phyloP scores from a whole-genome alignment of 1,140 invertebrate genomes.

The Whitmania pigra region DNA sequence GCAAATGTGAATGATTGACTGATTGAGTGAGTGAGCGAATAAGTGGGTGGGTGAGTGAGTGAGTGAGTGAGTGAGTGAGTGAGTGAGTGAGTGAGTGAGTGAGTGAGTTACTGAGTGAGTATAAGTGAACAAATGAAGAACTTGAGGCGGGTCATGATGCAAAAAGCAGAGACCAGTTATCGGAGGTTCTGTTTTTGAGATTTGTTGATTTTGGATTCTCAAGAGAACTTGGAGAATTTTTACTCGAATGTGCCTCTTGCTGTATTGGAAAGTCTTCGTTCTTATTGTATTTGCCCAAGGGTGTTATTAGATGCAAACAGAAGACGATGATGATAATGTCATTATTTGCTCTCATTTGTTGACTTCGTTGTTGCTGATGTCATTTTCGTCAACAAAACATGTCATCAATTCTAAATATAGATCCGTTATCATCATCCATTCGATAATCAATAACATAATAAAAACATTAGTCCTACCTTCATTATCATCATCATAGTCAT shows the following conservation, averaged over 20 bases:
- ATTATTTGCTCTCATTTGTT: not conserved
- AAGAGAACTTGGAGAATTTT: not conserved
- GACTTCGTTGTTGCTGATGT: not conserved
- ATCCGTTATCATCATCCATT: not conserved
- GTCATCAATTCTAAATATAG: not conserved
- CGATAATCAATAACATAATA: not conserved
- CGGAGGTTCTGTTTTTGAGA: not conserved
- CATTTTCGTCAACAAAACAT: not conserved
- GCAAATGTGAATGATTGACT: not conserved
- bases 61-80: conserved; percentile 9
- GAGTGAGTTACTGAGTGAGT: too few species aligned
- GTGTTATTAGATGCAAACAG: not conserved
- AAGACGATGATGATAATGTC: too few species aligned
- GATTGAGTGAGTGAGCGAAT: not conserved
- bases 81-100: too few species aligned
- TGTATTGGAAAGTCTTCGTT: not conserved
- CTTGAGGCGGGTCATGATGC: not conserved
- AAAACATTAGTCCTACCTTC: not conserved
- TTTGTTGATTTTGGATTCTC: not conserved
- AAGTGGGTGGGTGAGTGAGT: not conserved
- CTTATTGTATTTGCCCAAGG: not conserved
- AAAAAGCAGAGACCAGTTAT: not conserved
- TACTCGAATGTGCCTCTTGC: not conserved
- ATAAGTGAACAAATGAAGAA: not conserved
- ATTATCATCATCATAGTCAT: not conserved